Conservation (phyloP, 2,888 invertebrate genomes). For the Leucophenga montana region DNA sequence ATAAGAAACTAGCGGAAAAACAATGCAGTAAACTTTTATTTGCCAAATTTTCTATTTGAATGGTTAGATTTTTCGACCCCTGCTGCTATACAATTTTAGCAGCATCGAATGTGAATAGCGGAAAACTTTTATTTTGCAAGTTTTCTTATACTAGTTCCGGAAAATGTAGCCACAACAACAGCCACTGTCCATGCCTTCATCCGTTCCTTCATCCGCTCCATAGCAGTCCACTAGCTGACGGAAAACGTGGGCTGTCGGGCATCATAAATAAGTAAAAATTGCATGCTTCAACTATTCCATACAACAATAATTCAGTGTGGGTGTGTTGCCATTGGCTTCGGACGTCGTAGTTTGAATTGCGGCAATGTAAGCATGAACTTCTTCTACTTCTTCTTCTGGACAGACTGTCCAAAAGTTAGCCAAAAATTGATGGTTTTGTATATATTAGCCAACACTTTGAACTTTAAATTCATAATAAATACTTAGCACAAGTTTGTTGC, state of each 20-base stretch:
- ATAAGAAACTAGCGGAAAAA: neutral
- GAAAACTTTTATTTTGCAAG: slow-evolving; percentile 62
- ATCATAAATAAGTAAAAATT: slow-evolving; percentile 62
- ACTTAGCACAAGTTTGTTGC: neutral
- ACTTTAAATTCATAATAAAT: slow-evolving; percentile 30
- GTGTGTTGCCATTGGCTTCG: neutral
- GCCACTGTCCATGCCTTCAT: neutral
- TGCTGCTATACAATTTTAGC: slow-evolving; percentile 48
- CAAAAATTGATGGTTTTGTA: slow-evolving; percentile 57
- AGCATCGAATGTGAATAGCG: slow-evolving; percentile 58
- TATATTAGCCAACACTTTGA: slow-evolving; percentile 35
- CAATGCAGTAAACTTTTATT: slow-evolving; percentile 42
- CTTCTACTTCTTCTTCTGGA: no score
- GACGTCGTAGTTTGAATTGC: no score
- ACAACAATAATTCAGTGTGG: neutral
- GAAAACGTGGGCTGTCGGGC: slow-evolving; percentile 41
- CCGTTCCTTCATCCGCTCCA: no score
- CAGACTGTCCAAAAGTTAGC: slow-evolving; percentile 35
- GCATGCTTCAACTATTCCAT: slow-evolving; percentile 46
- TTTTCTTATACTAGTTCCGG: slow-evolving; percentile 56
- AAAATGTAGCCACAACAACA: slow-evolving; percentile 25
- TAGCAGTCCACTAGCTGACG: neutral
- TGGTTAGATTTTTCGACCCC: neutral
- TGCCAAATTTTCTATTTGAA: slow-evolving; percentile 38
- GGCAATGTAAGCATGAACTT: no score